Base-by-base conservation (phyloP, 2,797 vertebrate species). In the Darevskia mixta region DNA sequence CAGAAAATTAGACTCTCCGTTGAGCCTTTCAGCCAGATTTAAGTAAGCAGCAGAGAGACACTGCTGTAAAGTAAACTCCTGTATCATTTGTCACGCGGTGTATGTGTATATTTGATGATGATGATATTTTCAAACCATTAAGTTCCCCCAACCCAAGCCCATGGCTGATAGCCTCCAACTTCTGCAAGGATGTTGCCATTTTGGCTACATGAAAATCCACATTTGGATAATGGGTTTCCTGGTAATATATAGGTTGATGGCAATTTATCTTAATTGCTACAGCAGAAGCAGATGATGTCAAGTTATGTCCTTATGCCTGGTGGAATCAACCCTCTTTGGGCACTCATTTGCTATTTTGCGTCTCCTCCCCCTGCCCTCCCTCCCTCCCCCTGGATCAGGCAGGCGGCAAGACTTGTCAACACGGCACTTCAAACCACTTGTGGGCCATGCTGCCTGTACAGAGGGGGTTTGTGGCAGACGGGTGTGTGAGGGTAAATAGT, bases 291-390 rank as follows among this genome's bases (percentile, higher is more conserved):
- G 64, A 43, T 27, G 38, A 32, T 15, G 29, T 45, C 29, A 32
- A 73, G 38, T 49, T 25, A 9, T 43, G 66, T 64, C 67, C 45
- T 85, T 81, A 67, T 55, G 29, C 49, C 79, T 82, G 45, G 73
- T 61, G 71, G 64, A 76, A 76, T 69, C 4, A 29, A 93, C 95
- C 89, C 91, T 93, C 91, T 92, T 91, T 91, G 86, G 79, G 73
- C 92, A 89, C 90, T 92, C 86, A 83, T 88, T 91, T 83, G 90
- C 93, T 93, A 86, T 94, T 86, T 86, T 87, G 90, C 94, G 90
- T 83, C 91, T 86, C 80, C 91, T 90, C 83, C 89, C 4, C 95
- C 77, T 91, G 94, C 88, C 78, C 92, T 81, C 94, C 85, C 90
- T 92, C 87, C 91, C 75, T 89, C 91, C 85, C 85, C 92, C 90